Evolutionary conservation across 2,113 vertebrate genomes (phyloP).

Genomic region (Leptobrachium ailaonicum): DNA sequence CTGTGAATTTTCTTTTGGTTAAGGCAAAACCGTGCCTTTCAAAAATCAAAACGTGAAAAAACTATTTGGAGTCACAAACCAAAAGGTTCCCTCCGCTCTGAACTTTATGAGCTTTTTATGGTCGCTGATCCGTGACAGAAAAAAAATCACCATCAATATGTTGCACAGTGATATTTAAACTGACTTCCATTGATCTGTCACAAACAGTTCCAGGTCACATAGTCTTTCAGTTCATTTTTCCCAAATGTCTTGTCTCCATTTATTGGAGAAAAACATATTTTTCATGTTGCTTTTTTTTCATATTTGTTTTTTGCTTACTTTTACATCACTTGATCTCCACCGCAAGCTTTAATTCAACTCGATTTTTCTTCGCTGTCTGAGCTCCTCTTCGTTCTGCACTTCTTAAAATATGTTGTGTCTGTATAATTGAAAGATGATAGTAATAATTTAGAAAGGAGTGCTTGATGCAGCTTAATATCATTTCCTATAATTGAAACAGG

Average conservation of each 20-base stretch:
- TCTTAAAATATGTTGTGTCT: constrained; percentile 25
- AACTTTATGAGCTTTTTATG: constrained; percentile 20
- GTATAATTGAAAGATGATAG: constrained; percentile 47
- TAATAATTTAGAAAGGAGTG: constrained; percentile 45
- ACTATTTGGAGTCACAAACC: not conserved
- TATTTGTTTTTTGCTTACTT: not conserved
- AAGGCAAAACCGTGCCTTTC: too few species aligned
- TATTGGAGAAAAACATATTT: not conserved
- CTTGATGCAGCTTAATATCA: constrained; percentile 44
- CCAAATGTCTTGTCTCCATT: not conserved
- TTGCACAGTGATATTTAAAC: constrained; percentile 39
- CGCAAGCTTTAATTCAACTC: constrained; percentile 3
- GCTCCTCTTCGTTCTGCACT: constrained; percentile 36
- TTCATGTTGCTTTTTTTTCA: too few species aligned
- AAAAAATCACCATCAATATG: constrained; percentile 28
- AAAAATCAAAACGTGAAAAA: too few species aligned
- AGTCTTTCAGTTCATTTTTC: constrained; percentile 6
- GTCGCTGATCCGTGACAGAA: constrained; percentile 10
- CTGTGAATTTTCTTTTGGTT: too few species aligned
- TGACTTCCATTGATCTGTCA: constrained; percentile 18
- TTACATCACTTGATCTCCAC: not conserved
- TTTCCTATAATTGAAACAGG: constrained; percentile 49
- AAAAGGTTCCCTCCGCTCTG: not conserved
- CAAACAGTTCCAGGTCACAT: constrained; percentile 15
- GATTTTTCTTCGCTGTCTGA: constrained; percentile 30